phyloP scores from a whole-genome alignment of 2,797 vertebrate genomes.

The Siniperca scherzeri region DNA sequence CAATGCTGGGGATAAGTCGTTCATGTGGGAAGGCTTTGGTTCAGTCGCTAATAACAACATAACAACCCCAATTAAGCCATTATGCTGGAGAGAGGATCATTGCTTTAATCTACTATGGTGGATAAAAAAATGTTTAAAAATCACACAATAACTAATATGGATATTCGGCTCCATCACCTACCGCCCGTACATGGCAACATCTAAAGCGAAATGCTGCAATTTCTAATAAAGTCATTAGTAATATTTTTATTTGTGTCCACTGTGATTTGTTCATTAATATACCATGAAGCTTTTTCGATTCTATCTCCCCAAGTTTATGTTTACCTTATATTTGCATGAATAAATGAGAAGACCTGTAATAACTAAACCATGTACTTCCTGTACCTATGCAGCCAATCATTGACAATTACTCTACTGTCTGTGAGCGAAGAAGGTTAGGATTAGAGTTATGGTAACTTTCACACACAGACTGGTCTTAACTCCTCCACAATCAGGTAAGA shows the following conservation, averaged over 20 bases:
- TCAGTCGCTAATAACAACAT: constrained; percentile 81
- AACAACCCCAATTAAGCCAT: constrained; percentile 77
- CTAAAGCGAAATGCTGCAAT: constrained; percentile 33
- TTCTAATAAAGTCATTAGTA: constrained; percentile 21
- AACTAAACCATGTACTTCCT: constrained; percentile 32
- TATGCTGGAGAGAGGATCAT: constrained; percentile 64
- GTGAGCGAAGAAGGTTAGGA: constrained; percentile 62
- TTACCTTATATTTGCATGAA: constrained; percentile 31
- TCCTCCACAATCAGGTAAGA: constrained; percentile 70
- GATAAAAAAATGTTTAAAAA: constrained; percentile 27
- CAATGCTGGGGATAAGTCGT: constrained; percentile 68
- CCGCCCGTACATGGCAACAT: constrained; percentile 16
- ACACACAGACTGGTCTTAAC: constrained; percentile 65
- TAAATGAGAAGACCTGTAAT: constrained; percentile 18
- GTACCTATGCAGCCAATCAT: constrained; percentile 40
- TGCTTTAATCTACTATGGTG: constrained; percentile 70
- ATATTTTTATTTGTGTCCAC: constrained; percentile 27
- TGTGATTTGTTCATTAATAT: constrained; percentile 36
- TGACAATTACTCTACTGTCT: constrained; percentile 33
- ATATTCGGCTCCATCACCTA: constrained; percentile 29
- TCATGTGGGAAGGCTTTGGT: constrained; percentile 78
- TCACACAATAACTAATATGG: constrained; percentile 47
- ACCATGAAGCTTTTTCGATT: constrained; percentile 17
- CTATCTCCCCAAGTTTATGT: constrained; percentile 9
- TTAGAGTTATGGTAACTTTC: constrained; percentile 72